Conservation (phyloP, 2,113 vertebrate species). For the Fulica atra region DNA sequence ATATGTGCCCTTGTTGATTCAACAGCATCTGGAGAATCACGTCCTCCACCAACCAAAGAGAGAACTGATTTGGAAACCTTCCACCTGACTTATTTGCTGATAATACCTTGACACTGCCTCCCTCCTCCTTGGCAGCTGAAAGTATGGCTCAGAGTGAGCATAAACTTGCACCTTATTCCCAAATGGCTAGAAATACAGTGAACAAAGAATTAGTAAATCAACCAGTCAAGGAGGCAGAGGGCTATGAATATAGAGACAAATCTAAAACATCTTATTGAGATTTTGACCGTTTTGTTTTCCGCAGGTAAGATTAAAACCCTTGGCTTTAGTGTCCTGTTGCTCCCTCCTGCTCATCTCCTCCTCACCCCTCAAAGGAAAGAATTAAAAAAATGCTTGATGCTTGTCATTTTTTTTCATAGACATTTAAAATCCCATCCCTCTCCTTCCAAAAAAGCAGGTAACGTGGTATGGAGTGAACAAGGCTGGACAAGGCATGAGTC, state of each 20-base stretch:
- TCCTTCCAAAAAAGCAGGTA: slow-evolving; percentile 51
- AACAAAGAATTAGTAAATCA: slow-evolving; percentile 70
- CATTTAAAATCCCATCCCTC: slow-evolving; percentile 16
- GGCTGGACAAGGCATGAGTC: slow-evolving; percentile 26
- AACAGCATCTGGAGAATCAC: slow-evolving; percentile 59
- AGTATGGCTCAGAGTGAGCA: slow-evolving; percentile 41
- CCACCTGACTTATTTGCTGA: slow-evolving; percentile 40
- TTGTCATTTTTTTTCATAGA: slow-evolving; percentile 38
- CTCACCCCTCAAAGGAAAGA: slow-evolving; percentile 49
- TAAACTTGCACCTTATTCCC: slow-evolving; percentile 37
- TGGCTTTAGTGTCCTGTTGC: slow-evolving; percentile 45
- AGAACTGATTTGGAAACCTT: slow-evolving; percentile 50
- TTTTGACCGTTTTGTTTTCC: slow-evolving; percentile 25
- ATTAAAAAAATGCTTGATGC: slow-evolving; percentile 36
- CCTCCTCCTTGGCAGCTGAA: slow-evolving; percentile 17
- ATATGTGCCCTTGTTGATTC: slow-evolving; percentile 77
- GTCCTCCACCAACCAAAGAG: slow-evolving; percentile 67
- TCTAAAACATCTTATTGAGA: slow-evolving; percentile 62
- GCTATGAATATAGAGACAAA: slow-evolving; percentile 69
- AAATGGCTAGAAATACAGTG: slow-evolving; percentile 60
- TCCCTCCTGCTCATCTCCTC: slow-evolving; percentile 12
- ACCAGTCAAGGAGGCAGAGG: slow-evolving; percentile 64
- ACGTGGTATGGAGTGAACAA: slow-evolving; percentile 36
- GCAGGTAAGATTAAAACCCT: slow-evolving; percentile 61
- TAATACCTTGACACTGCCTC: neutral